Percentiles rank a stretch among this genome's conserved stretches.
phyloP scores from a whole-genome alignment of 2,888 invertebrate genomes.

The Zaprionus obscuricornis region DNA sequence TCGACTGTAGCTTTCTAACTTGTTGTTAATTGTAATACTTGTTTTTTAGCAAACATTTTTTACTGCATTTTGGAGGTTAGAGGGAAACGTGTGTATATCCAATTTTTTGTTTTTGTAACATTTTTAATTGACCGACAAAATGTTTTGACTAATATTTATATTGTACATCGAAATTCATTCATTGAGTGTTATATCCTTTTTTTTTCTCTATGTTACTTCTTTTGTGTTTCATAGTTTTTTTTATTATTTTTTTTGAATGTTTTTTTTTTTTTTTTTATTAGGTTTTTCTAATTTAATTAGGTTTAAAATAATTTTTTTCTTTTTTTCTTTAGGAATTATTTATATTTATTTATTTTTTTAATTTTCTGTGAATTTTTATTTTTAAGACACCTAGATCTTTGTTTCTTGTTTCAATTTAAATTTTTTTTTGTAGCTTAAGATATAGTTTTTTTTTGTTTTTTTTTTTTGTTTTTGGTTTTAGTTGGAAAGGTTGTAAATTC shows the following conservation, averaged over 20 bases:
- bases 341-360: slow-evolving; percentile 10
- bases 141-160: slow-evolving; percentile 47
- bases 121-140: slow-evolving; percentile 72
- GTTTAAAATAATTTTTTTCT: slow-evolving; percentile 44
- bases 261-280: slow-evolving; percentile 26
- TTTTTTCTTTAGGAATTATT: slow-evolving; percentile 8
- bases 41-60: background rate
- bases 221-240: slow-evolving; percentile 14
- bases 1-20: too few relatives aligned
- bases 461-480: slow-evolving; percentile 37
- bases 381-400: slow-evolving; percentile 70
- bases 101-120: background rate
- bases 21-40: too few relatives aligned
- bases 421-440: slow-evolving; percentile 19
- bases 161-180: slow-evolving; percentile 55
- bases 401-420: slow-evolving; percentile 6
- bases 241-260: slow-evolving; percentile 9
- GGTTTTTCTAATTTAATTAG: slow-evolving; percentile 57
- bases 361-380: slow-evolving; percentile 44
- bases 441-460: slow-evolving; percentile 10
- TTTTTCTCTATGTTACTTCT: slow-evolving; percentile 6
- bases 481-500: slow-evolving; percentile 64
- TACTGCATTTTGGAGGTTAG: slow-evolving; percentile 23
- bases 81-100: slow-evolving; percentile 37
- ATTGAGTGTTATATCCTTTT: background rate